phyloP scores from a whole-genome alignment of 1,140 invertebrate species.

The Polypedilum pembai region DNA sequence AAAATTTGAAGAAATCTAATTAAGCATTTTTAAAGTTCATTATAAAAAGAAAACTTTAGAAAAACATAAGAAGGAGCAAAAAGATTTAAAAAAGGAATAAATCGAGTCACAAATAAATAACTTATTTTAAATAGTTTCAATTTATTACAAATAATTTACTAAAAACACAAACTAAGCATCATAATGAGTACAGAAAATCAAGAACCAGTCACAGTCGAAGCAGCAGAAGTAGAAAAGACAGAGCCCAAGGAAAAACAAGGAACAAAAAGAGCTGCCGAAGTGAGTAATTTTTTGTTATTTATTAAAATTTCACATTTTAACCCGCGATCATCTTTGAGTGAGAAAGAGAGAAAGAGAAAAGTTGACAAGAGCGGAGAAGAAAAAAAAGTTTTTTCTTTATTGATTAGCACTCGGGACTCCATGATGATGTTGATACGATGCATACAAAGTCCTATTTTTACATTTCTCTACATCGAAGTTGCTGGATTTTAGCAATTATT shows the following conservation, averaged over 20 bases:
- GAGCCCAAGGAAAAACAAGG: constrained; percentile 14
- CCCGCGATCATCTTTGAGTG: too few relatives aligned
- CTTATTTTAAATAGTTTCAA: constrained; percentile 27
- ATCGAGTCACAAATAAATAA: constrained; percentile 15
- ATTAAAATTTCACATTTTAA: too few relatives aligned
- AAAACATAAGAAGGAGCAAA: neutral
- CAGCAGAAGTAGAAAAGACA: constrained; percentile 22
- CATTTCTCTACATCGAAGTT: neutral
- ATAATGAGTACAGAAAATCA: constrained; percentile 23
- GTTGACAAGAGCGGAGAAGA: neutral
- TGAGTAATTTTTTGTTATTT: neutral
- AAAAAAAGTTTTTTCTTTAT: neutral
- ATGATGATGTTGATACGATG: neutral
- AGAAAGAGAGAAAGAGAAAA: too few relatives aligned
- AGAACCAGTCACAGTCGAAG: constrained; percentile 15
- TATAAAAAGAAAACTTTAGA: neutral
- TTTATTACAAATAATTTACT: constrained; percentile 10
- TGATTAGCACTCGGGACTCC: constrained; percentile 24
- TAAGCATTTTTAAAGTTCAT: neutral
- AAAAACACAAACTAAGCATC: constrained; percentile 10
- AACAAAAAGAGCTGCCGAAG: constrained; percentile 23
- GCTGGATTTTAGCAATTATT: neutral
- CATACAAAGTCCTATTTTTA: neutral
- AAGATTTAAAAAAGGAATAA: neutral
- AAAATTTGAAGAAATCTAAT: constrained; percentile 20